Evolutionary conservation across 53 echinoderm and acorn worm genomes (phyloP).

Genomic region (Antedon mediterranea): DNA sequence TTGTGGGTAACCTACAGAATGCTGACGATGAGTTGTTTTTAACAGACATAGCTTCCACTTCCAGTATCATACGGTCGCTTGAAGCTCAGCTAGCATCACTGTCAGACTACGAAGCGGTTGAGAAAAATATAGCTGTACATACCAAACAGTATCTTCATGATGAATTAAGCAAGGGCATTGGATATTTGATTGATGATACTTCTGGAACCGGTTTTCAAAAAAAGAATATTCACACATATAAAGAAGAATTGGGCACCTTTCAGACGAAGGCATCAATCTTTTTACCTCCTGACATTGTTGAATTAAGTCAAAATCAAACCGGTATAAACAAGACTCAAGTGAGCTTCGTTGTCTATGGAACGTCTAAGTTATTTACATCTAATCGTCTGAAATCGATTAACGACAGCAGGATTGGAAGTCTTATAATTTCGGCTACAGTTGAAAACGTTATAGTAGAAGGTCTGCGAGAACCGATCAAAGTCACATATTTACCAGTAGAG

Average conservation of each 20-base stretch:
- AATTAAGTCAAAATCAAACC: neutral
- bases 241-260: too few relatives aligned
- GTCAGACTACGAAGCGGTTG: neutral
- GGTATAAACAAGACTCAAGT: neutral
- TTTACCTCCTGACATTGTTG: neutral
- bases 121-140: neutral
- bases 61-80: neutral
- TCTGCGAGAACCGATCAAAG: neutral
- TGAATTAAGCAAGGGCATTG: neutral
- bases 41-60: neutral
- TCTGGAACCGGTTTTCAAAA: neutral
- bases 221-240: neutral
- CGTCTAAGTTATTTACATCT: neutral
- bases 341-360: neutral
- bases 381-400: neutral
- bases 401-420: neutral
- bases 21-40: neutral
- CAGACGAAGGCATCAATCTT: neutral
- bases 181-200: neutral
- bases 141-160: neutral
- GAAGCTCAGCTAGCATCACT: neutral
- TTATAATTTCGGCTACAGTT: neutral
- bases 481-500: too few relatives aligned
- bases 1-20: neutral
- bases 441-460: neutral